Evolutionary conservation across 2,113 vertebrate genomes (phyloP).

Genomic region (Pionites leucogaster): DNA sequence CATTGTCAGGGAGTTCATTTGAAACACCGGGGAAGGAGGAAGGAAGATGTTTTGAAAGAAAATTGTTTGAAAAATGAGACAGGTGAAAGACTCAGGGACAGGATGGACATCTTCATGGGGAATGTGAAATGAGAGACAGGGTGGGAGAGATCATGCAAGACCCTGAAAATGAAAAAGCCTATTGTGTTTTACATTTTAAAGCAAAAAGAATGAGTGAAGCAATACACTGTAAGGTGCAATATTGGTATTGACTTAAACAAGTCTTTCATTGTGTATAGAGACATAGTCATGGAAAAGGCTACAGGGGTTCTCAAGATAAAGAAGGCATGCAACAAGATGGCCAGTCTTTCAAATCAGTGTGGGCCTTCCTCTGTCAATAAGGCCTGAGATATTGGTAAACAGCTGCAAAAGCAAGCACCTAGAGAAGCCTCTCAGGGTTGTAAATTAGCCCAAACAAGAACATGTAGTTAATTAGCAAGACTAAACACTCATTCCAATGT

Average conservation of each 20-base stretch:
- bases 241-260: background rate
- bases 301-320: background rate
- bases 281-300: background rate
- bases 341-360: background rate
- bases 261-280: background rate
- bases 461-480: background rate
- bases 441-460: background rate
- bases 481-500: background rate
- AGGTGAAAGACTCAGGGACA: slow-evolving; percentile 1
- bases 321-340: background rate
- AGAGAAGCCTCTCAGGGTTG: background rate
- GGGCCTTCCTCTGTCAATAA: background rate
- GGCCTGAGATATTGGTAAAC: background rate
- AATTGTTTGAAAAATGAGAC: slow-evolving; percentile 24
- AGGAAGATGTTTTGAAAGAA: background rate
- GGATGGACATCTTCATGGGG: background rate
- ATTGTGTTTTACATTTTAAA: slow-evolving; percentile 1
- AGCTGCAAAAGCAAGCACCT: background rate
- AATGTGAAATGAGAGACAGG: background rate
- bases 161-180: slow-evolving; percentile 15
- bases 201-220: background rate
- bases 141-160: background rate
- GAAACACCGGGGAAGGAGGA: background rate
- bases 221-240: background rate
- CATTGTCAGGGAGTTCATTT: background rate